Evolutionary conservation across 2,797 vertebrate species (phyloP).

Genomic region (Sitta carolinensis): DNA sequence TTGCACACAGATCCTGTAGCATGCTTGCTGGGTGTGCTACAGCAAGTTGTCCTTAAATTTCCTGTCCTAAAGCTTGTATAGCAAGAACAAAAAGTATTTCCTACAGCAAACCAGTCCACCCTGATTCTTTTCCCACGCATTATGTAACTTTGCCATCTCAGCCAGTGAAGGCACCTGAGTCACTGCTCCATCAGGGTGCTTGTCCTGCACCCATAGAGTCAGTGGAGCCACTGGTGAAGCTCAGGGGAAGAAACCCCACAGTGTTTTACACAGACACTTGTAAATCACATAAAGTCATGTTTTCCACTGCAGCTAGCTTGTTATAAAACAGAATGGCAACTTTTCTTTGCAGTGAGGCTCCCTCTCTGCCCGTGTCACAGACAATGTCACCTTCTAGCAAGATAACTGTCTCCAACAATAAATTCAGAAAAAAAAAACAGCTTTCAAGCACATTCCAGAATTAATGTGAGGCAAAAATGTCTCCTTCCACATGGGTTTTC

Average conservation of each 20-base stretch:
- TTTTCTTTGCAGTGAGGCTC: background rate
- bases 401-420: background rate
- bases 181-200: background rate
- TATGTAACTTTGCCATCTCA: background rate
- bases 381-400: constrained; percentile 15
- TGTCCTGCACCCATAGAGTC: background rate
- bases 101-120: background rate
- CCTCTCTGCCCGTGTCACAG: background rate
- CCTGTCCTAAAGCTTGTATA: background rate
- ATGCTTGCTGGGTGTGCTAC: background rate
- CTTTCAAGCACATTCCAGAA: constrained; percentile 24
- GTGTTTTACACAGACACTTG: background rate
- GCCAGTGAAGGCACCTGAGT: background rate
- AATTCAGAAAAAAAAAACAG: background rate
- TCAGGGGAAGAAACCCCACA: background rate
- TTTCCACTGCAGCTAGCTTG: background rate
- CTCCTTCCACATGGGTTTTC: constrained; percentile 10
- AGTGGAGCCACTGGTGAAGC: background rate
- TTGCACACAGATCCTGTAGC: background rate
- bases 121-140: background rate
- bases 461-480: constrained; percentile 10
- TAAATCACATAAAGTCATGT: background rate
- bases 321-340: background rate
- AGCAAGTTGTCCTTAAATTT: background rate
- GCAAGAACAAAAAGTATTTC: background rate